Percentiles rank a stretch among this genome's conserved stretches.
phyloP scores from a whole-genome alignment of 2,113 vertebrate genomes.

The Reinhardtius hippoglossoides region DNA sequence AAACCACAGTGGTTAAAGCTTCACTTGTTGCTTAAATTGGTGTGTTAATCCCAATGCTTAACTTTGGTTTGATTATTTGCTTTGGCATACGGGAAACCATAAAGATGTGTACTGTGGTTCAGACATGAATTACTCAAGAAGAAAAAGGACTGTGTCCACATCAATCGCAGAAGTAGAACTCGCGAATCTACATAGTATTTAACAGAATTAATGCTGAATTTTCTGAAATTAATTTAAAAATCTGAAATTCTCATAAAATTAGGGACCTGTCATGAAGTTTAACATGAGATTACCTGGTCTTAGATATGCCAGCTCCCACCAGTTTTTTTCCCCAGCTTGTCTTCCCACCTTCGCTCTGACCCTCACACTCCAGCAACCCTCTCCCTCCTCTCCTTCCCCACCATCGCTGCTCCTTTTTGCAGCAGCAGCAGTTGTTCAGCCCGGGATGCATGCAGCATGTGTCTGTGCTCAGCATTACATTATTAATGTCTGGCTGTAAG shows the following conservation, averaged over 20 bases:
- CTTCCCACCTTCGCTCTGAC: background rate
- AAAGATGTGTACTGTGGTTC: background rate
- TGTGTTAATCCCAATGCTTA: background rate
- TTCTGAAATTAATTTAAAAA: no score
- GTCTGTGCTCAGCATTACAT: conserved; percentile 45
- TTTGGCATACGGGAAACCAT: background rate
- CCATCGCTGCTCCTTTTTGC: conserved; percentile 35
- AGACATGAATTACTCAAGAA: background rate
- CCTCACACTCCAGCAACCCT: background rate
- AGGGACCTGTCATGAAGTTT: background rate
- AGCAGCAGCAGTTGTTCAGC: conserved; percentile 29
- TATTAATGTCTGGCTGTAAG: conserved; percentile 47
- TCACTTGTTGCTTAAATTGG: background rate
- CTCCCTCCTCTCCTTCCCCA: conserved; percentile 16
- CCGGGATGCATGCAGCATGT: conserved; percentile 23
- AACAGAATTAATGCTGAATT: no score
- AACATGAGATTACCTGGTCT: conserved; percentile 3
- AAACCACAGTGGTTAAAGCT: background rate
- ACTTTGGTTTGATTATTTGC: background rate
- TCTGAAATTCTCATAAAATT: no score
- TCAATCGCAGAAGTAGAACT: no score
- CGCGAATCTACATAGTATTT: no score
- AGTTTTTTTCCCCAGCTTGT: conserved; percentile 45
- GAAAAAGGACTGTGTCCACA: no score
- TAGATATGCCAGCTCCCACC: conserved; percentile 37